Evolutionary conservation across 64 coral and sea anemone genomes (phyloP).

Genomic region (Montipora sp.): DNA sequence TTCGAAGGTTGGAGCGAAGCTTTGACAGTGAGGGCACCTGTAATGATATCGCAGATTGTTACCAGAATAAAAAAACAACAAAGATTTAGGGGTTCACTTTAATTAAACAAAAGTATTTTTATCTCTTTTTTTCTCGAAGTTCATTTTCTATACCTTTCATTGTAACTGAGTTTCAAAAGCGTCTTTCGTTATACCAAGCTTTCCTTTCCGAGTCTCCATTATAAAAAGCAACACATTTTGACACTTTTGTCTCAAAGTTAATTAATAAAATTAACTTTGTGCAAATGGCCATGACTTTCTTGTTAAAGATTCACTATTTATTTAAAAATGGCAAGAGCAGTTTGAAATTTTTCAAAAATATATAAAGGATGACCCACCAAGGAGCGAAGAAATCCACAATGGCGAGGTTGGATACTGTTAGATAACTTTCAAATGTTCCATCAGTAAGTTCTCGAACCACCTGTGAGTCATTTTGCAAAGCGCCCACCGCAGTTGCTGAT

Average conservation of each 20-base stretch:
- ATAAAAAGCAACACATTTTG: too few relatives aligned
- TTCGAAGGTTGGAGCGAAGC: background rate
- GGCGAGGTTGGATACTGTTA: slow-evolving; percentile 6
- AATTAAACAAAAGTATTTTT: too few relatives aligned
- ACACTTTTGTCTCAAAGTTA: too few relatives aligned
- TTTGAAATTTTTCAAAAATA: background rate
- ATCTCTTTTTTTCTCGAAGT: too few relatives aligned
- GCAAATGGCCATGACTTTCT: background rate
- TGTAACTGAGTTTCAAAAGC: too few relatives aligned
- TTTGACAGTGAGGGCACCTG: slow-evolving; percentile 27
- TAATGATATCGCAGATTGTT: background rate
- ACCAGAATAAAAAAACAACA: too few relatives aligned
- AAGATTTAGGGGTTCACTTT: too few relatives aligned
- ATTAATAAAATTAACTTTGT: background rate
- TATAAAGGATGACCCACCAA: background rate
- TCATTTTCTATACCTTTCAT: too few relatives aligned
- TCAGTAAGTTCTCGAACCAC: background rate
- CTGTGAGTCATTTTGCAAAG: background rate
- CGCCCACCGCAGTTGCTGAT: background rate
- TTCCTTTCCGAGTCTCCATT: too few relatives aligned
- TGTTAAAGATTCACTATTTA: background rate
- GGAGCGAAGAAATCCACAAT: slow-evolving; percentile 38
- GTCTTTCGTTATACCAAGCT: too few relatives aligned
- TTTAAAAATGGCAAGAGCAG: background rate
- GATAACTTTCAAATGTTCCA: slow-evolving; percentile 17